Evolutionary conservation across 2,888 invertebrate genomes (phyloP), one percentile per base, ranked within the genome.

Genomic region (Hypena proboscidalis): DNA sequence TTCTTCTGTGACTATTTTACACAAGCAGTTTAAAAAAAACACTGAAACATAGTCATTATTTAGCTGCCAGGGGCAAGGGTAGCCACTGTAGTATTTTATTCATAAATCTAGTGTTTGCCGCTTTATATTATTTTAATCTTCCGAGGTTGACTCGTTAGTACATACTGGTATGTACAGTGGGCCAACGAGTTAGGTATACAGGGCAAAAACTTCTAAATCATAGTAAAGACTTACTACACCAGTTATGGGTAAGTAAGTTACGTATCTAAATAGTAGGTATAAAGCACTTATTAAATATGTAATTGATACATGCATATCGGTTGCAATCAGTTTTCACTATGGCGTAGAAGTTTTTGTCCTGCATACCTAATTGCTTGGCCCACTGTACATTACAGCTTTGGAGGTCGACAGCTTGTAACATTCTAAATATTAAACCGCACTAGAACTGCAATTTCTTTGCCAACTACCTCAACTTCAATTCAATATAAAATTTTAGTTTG

Each of bases 401-500:
- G 55, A 34, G 50, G 52, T 51, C 58, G 67, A 57, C 61, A 64
- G 52, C 49, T 54, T 58, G 59, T 58, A 45, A 52, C 53, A 48
- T 59, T 48, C 57, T 63, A 60, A 71, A 70, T 69, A 70, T 67
- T 65, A 64, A 67, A 66, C 56, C 53, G 45, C 58, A 55, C 54
- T 56, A 43, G 59, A 59, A 61, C 58, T 49, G 59, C 59, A 50
- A 54, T 62, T 59, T 56, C 56, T 51, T 32, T 35, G 46, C 45
- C 30, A 61, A 59, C 52, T 52, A 51, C 56, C 47, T 38, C 56
- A 58, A 53, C 66, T 63, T 42, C 44, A 61, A 62, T 51, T 57
- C 58, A 56, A 61, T 60, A 67, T 56, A 52, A 52, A 59, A 63
- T 64, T 60, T 57, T 50, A n/a, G n/a, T n/a, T 50, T 52, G 50